Percentiles rank a stretch among this genome's conserved stretches.
These are phyloP conservation scores for Pelosia muscerda DNA, from an alignment of 2,888 invertebrate species.

Conservation along the genomic window DNA sequence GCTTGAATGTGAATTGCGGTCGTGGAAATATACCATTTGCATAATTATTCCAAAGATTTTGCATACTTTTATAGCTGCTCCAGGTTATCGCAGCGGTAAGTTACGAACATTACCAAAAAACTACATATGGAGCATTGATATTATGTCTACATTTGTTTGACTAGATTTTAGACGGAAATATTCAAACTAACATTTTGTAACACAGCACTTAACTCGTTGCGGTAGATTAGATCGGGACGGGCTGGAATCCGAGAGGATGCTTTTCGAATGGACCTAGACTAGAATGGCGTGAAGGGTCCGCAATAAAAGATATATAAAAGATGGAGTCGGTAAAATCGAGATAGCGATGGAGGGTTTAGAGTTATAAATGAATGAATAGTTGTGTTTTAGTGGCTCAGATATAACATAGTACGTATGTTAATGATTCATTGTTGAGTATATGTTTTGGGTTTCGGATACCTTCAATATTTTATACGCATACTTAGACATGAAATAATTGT, in stretches of 20 bases:
- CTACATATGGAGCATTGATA: constrained; percentile 38
- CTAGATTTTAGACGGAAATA: not conserved
- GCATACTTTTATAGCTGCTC: constrained; percentile 65
- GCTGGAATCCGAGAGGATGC: not conserved
- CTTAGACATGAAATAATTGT: not conserved
- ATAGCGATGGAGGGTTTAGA: not conserved
- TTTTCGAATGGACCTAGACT: constrained; percentile 1
- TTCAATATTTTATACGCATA: not conserved
- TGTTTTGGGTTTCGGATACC: not conserved
- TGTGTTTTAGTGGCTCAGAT: not conserved
- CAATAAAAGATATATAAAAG: not conserved
- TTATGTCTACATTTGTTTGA: constrained; percentile 13
- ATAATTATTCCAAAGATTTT: constrained; percentile 69
- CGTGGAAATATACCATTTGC: constrained; percentile 62
- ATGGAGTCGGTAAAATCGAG: not conserved
- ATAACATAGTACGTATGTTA: not conserved
- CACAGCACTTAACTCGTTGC: not conserved
- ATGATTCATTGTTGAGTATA: not conserved
- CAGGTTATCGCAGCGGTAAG: constrained; percentile 54
- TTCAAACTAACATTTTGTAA: not conserved
- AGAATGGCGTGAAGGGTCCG: not conserved
- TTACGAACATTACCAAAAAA: constrained; percentile 50
- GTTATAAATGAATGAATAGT: not conserved
- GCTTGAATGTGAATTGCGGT: constrained; percentile 64
- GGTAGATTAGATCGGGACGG: not conserved